Percentiles rank a stretch among this genome's conserved stretches.
Conservation (phyloP, 2,113 vertebrate species). For the Zosterops hypoxanthus region DNA sequence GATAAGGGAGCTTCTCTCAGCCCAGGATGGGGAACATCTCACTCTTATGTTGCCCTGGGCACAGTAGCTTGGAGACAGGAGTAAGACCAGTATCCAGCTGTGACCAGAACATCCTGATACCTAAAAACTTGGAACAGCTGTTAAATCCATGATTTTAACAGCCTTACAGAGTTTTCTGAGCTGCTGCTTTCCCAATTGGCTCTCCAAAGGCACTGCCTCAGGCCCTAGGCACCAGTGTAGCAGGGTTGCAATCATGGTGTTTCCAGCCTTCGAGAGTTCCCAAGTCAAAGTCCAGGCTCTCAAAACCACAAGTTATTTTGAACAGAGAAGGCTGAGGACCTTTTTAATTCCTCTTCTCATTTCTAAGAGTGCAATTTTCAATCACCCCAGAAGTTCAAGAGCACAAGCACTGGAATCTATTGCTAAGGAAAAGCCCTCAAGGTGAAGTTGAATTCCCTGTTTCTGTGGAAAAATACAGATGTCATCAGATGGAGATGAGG, state of each 20-base stretch:
- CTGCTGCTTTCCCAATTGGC: not conserved
- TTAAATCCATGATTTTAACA: not conserved
- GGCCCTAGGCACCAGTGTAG: not conserved
- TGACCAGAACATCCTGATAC: not conserved
- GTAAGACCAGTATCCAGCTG: not conserved
- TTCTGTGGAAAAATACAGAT: not conserved
- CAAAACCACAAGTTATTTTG: not conserved
- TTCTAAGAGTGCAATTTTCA: not conserved
- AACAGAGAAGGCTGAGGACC: not conserved
- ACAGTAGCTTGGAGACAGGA: not conserved
- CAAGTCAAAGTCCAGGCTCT: not conserved
- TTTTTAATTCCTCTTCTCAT: not conserved
- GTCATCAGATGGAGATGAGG: not conserved
- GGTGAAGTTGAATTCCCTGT: not conserved
- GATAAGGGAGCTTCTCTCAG: not conserved
- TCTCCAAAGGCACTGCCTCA: fast-evolving
- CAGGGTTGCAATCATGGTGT: not conserved
- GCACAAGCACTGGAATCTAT: not conserved
- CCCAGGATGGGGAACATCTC: not conserved
- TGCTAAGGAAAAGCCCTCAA: not conserved
- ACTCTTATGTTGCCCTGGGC: not conserved
- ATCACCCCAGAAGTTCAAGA: not conserved
- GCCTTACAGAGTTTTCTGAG: not conserved
- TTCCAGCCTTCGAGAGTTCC: not conserved
- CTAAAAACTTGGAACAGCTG: not conserved